Evolutionary conservation across 1,140 invertebrate genomes (phyloP).

Genomic region (Copidosoma floridanum): DNA sequence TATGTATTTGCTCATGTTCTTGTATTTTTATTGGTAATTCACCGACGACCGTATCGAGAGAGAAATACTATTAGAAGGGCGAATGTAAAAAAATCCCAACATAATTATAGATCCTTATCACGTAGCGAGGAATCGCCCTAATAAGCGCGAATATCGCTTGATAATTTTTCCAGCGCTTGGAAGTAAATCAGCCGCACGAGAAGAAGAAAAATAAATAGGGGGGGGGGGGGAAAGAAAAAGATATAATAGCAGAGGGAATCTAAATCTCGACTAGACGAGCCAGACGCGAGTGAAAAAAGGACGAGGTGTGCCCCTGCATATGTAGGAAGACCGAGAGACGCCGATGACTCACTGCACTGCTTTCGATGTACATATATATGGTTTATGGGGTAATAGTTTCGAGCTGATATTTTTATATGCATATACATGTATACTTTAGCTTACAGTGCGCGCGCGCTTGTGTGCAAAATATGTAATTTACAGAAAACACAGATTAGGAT

Average conservation of each 20-base stretch:
- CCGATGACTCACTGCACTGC: slow-evolving; percentile 3
- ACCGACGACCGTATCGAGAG: slow-evolving; percentile 19
- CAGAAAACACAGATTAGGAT: too few relatives aligned
- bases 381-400: too few relatives aligned
- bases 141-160: slow-evolving; percentile 8
- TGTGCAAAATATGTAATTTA: neutral
- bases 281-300: too few relatives aligned
- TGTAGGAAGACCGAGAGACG: neutral
- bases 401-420: neutral
- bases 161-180: slow-evolving; percentile 14
- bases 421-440: neutral
- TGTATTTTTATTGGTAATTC: slow-evolving; percentile 18
- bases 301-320: neutral
- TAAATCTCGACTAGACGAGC: slow-evolving; percentile 24
- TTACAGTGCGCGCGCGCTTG: too few relatives aligned
- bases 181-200: slow-evolving; percentile 7
- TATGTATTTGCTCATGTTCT: too few relatives aligned
- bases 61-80: neutral
- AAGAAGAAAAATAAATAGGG: neutral
- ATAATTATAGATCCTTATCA: slow-evolving; percentile 28
- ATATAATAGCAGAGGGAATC: slow-evolving; percentile 11
- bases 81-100: slow-evolving; percentile 16
- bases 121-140: slow-evolving; percentile 23
- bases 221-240: neutral
- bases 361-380: neutral